phyloP scores from a whole-genome alignment of 2,888 invertebrate species.

The Acanthoscelides obtectus region DNA sequence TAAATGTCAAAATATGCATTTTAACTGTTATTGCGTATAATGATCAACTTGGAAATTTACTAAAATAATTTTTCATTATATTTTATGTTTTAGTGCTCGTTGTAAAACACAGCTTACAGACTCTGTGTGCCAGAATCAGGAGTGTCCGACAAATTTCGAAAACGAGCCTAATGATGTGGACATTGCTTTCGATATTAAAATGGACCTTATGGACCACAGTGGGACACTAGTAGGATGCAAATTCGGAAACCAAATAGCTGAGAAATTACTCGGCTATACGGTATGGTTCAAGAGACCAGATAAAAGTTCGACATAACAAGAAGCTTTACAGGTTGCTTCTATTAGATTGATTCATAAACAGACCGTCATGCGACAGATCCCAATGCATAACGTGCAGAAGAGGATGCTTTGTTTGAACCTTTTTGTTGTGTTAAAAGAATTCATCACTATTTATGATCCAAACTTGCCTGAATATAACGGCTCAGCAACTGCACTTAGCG shows the following conservation, averaged over 20 bases:
- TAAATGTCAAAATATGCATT: no score
- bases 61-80: no score
- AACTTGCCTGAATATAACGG: no score
- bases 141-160: constrained; percentile 41
- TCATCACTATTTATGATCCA: no score
- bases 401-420: no score
- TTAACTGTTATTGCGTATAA: no score
- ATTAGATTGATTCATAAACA: not conserved
- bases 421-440: no score
- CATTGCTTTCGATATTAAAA: constrained; percentile 55
- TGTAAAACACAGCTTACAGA: constrained; percentile 33
- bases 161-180: constrained; percentile 38
- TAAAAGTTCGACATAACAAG: not conserved
- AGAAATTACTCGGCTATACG: constrained; percentile 54
- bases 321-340: not conserved
- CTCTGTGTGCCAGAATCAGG: constrained; percentile 39
- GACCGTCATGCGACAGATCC: not conserved
- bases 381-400: no score
- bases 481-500: no score
- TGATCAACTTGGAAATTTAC: no score
- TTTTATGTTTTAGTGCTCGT: constrained; percentile 31
- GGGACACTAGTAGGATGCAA: constrained; percentile 58
- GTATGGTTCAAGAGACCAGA: constrained; percentile 42
- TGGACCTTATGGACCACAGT: constrained; percentile 65
- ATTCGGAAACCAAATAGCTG: constrained; percentile 56